Evolutionary conservation across 2,797 vertebrate genomes (phyloP), one percentile per base, ranked within the genome.

Genomic region (Rhabdophis nuchalis): DNA sequence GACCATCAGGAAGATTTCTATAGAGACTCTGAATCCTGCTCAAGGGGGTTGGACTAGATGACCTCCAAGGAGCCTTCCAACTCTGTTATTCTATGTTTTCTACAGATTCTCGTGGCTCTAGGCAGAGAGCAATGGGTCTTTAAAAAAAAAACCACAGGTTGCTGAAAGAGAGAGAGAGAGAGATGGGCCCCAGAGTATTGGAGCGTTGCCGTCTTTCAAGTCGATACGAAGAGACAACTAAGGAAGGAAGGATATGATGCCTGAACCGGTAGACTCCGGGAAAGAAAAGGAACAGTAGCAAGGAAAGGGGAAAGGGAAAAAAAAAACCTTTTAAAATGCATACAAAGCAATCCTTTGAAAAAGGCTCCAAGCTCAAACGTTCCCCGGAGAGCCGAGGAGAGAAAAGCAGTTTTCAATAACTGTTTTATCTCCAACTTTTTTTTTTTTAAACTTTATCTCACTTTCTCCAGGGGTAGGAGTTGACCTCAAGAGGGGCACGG

Each of bases 371-470:
- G 61, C 87, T 95, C 93, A 95, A 95, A 94, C 90, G 29, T 4
- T 95, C 89, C 96, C 94, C 60, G n/a, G 93, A 94, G 92, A 32
- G 7, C 92, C 85, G 92, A 60, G 90, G 86, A 95, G 20, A 93
- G 60, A 96, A 64, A 93, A 94, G 53, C 54, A n/a, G 46, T 58
- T 97, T 96, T 96, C 88, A 95, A 41, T 89, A 96, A 92, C 64
- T 88, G 56, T 1, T 95, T 96, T 95, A 89, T 95, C 91, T 96
- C 89, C 64, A 92, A 72, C 0, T 86, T 95, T 95, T 95, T 90
- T n/a, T n/a, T 85, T 64, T n/a, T n/a, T n/a, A 86, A 77, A 92
- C 56, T 95, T 96, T 91, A 93, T 96, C 93, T 96, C 91, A 91
- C 90, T 96, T 96, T 96, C 91, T 96, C 36, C 0, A 95, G 93